Evolutionary conservation across 2,113 vertebrate genomes (phyloP), one percentile per base, ranked within the genome.

Genomic region (Sphyrna mokarran): DNA sequence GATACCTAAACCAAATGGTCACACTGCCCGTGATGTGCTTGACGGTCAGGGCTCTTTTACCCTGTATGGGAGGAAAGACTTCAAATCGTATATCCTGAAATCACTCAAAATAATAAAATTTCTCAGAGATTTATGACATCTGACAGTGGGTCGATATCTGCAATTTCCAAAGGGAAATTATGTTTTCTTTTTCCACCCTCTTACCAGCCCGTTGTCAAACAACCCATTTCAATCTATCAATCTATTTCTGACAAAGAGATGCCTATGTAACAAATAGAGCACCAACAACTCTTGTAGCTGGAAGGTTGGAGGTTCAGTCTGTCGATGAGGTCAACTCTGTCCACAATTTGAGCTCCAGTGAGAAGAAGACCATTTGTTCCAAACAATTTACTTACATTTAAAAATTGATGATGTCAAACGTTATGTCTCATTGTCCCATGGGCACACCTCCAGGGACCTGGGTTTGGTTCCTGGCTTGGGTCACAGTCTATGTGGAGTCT

Each of bases 21-120:
- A 48, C 20, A 86, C 83, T 43, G 18, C 83, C 48, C 83, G 48
- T 23, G 40, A 48, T 86, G 37, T 86, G 83, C 83, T 86, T 43
- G 83, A 37, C 48, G 83, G 37, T 40, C 4, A 11, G 6, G 83
- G 40, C 5, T 37, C 2, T 7, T 86, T 40, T 23, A 43, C 40
- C 83, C 83, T 22, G 83, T 40, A 86, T 16, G 43, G 10, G 10
- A 40, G 43, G 40, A 7, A 48, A 16, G 83, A 4, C 14, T 86
- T 86, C 83, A 43, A 37, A 86, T 40, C 83, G 48, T 40, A 86
- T 86, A 86, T 86, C 83, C 40, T 48, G 83, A 86, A 86, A 86
- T 48, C 48, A 48, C 83, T 86, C 43, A 43, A 86, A 86, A 86
- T 86, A 86, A 86, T 86, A 86, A 86, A 86, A 86, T 40, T 86